Conservation (phyloP, 2,797 vertebrate species). For the Avahi laniger region DNA sequence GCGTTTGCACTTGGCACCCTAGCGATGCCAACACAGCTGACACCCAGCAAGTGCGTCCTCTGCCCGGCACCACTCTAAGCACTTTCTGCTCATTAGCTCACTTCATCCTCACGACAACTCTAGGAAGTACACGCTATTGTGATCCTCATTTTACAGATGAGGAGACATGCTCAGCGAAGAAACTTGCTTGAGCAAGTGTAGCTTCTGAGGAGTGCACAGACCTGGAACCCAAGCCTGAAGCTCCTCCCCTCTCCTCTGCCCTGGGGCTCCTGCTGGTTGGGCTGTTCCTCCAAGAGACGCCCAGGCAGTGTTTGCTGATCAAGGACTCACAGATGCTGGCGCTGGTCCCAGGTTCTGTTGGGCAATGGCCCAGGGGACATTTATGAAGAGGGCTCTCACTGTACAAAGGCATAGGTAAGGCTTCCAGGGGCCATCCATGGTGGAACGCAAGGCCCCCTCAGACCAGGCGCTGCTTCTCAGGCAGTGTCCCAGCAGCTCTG, state of each 20-base stretch:
- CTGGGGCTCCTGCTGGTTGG: neutral
- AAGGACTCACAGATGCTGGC: neutral
- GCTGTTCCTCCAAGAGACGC: neutral
- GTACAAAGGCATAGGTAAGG: neutral
- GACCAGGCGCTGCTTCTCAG: neutral
- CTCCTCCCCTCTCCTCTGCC: neutral
- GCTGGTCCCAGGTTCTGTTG: neutral
- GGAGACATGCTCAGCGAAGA: neutral
- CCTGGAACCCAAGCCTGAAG: neutral
- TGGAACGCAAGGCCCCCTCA: neutral
- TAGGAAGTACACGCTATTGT: no score
- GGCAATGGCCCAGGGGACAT: neutral
- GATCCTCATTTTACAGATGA: neutral
- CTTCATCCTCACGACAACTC: neutral
- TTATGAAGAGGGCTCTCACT: neutral
- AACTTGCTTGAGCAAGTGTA: neutral
- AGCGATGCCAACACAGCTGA: neutral
- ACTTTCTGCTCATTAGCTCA: fast-evolving
- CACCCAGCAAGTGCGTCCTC: no score
- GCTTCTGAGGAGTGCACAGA: neutral
- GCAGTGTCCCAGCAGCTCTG: neutral
- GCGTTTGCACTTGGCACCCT: neutral
- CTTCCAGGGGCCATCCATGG: neutral
- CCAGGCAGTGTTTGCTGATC: neutral
- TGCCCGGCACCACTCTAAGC: neutral